Conservation (phyloP, 2,888 invertebrate species). For the Branchellion lobata region DNA sequence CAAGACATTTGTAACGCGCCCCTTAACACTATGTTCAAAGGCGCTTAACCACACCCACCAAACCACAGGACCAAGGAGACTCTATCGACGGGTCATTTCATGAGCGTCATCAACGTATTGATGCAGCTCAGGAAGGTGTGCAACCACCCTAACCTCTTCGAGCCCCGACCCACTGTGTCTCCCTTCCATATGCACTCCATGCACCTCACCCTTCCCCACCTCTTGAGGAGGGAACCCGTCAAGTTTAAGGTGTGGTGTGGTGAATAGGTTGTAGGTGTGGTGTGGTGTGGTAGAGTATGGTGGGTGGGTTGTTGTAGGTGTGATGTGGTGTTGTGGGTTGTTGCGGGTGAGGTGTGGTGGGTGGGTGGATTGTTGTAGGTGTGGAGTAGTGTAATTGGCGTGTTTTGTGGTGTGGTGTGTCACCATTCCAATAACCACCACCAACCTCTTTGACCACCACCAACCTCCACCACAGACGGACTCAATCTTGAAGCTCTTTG, state of each 20-base stretch:
- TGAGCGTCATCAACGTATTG: constrained; percentile 93
- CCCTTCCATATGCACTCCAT: constrained; percentile 77
- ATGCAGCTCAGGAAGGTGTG: constrained; percentile 98
- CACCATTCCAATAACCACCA: too few relatives aligned
- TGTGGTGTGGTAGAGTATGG: neutral
- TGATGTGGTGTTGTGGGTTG: neutral
- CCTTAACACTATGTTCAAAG: too few relatives aligned
- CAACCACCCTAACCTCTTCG: constrained; percentile 77
- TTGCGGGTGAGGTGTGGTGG: too few relatives aligned
- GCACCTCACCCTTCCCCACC: constrained; percentile 51
- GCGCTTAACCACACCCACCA: too few relatives aligned
- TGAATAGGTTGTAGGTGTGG: neutral
- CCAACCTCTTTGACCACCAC: too few relatives aligned
- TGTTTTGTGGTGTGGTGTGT: too few relatives aligned
- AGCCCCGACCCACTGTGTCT: constrained; percentile 88
- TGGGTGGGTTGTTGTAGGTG: neutral
- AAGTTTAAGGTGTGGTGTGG: neutral
- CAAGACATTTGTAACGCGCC: too few relatives aligned
- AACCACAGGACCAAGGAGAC: constrained; percentile 82
- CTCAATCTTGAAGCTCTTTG: neutral
- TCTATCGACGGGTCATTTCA: constrained; percentile 85
- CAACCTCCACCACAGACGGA: neutral
- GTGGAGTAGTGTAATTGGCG: too few relatives aligned
- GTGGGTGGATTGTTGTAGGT: too few relatives aligned
- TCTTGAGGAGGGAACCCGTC: neutral